A percentile compares a stretch with the other conserved stretches of the same genome.
Conservation (phyloP, 2,888 invertebrate species). For the Lithophane socia region DNA sequence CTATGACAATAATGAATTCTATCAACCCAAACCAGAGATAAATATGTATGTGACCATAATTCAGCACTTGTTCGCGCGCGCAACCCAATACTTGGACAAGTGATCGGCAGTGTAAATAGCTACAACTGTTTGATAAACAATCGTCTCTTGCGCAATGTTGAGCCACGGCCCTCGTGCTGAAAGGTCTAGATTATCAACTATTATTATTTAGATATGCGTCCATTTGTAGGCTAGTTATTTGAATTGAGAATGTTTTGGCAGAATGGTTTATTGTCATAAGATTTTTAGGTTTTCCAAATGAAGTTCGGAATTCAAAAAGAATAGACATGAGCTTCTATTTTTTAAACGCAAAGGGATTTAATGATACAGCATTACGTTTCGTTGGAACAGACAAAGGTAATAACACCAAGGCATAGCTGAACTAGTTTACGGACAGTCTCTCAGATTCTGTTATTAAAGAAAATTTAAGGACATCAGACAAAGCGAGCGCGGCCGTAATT, state of each 20-base stretch:
- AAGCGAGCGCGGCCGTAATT: constrained; percentile 82
- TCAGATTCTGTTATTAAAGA: constrained; percentile 66
- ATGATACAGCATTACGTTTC: constrained; percentile 19
- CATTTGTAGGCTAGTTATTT: constrained; percentile 45
- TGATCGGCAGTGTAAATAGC: constrained; percentile 71
- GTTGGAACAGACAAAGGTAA: constrained; percentile 38
- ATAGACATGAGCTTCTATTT: not conserved
- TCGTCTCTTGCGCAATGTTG: constrained; percentile 76
- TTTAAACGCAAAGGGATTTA: constrained; percentile 16
- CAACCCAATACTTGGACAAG: constrained; percentile 69
- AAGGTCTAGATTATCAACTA: constrained; percentile 70
- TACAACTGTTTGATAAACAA: constrained; percentile 76
- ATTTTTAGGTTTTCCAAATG: not conserved
- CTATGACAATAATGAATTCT: constrained; percentile 40
- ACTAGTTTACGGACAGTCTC: constrained; percentile 51
- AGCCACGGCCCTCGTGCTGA: constrained; percentile 71
- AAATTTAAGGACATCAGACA: constrained; percentile 79
- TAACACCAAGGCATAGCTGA: constrained; percentile 28
- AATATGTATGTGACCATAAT: constrained; percentile 56
- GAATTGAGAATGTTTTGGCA: constrained; percentile 26
- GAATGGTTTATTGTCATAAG: not conserved
- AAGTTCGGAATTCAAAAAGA: constrained; percentile 24
- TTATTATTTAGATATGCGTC: constrained; percentile 56
- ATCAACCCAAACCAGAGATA: constrained; percentile 34
- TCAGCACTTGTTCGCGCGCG: constrained; percentile 66